Percentiles rank a stretch among this genome's conserved stretches.
Conservation (phyloP, 2,797 vertebrate genomes). For the Pelochelys cantorii region DNA sequence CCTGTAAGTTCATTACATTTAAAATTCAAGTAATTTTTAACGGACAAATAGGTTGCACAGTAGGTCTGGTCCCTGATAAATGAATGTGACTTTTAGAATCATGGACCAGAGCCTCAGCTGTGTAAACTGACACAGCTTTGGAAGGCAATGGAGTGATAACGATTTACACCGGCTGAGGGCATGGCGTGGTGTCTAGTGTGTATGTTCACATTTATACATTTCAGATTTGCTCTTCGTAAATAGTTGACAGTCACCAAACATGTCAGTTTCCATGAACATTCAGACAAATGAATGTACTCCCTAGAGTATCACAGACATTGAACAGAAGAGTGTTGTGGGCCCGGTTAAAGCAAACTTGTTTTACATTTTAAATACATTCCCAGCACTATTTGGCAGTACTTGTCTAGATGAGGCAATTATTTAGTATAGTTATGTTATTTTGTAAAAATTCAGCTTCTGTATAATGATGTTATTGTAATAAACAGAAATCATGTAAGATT, state of each 20-base stretch:
- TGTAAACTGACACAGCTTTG: not conserved
- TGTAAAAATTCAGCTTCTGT: not conserved
- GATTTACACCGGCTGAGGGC: not conserved
- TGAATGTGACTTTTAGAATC: too few species aligned
- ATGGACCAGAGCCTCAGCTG: not conserved
- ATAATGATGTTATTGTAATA: rapidly evolving
- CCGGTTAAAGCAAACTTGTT: not conserved
- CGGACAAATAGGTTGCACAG: too few species aligned
- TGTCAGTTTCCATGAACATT: not conserved
- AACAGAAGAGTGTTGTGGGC: not conserved
- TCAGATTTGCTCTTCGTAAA: not conserved
- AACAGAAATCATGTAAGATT: not conserved
- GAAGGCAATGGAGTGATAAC: not conserved
- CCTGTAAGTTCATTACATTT: not conserved
- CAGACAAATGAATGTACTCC: not conserved
- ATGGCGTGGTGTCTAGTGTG: not conserved
- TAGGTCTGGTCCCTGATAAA: too few species aligned
- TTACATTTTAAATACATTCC: not conserved
- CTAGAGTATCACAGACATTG: rapidly evolving
- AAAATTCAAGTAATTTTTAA: not conserved
- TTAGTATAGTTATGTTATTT: not conserved
- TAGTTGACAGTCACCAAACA: not conserved
- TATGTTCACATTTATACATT: not conserved
- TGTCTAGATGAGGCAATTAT: not conserved
- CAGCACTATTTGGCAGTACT: not conserved